A percentile compares a stretch with the other conserved stretches of the same genome.
Conservation (phyloP, 2,888 invertebrate species). For the Eulithis prunata region DNA sequence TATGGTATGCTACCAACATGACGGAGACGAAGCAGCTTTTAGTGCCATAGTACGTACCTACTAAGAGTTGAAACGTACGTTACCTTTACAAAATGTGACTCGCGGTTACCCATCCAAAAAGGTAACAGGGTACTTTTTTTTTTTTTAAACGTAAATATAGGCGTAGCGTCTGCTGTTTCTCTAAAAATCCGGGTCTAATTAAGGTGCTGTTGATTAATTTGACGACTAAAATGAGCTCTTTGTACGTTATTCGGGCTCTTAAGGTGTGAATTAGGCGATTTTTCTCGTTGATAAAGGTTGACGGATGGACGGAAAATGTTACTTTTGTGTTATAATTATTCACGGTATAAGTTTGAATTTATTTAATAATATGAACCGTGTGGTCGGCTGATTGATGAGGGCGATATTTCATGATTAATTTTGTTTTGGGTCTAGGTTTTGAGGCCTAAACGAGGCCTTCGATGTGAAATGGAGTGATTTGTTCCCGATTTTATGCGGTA, state of each 20-base stretch:
- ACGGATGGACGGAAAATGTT: constrained; percentile 71
- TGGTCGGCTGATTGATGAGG: constrained; percentile 70
- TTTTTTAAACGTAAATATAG: background rate
- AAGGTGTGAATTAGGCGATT: constrained; percentile 82
- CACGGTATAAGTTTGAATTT: constrained; percentile 76
- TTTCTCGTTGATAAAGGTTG: constrained; percentile 80
- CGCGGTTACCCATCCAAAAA: no score
- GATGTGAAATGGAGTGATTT: constrained; percentile 1
- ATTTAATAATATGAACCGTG: constrained; percentile 73
- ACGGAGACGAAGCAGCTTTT: no score
- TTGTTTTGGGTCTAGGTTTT: constrained; percentile 46
- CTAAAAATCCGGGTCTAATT: constrained; percentile 29
- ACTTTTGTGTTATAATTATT: constrained; percentile 75
- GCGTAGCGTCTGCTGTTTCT: background rate
- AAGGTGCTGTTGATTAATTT: constrained; percentile 40
- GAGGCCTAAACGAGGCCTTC: constrained; percentile 33
- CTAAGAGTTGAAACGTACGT: no score
- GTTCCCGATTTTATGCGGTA: background rate
- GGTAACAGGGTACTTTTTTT: no score
- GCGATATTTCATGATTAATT: constrained; percentile 50
- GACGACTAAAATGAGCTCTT: constrained; percentile 56
- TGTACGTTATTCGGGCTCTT: constrained; percentile 61
- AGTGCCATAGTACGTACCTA: no score
- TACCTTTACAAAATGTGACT: no score
- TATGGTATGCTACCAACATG: no score